Conservation (phyloP, 2,888 invertebrate genomes). For the Mesorhabditis spiculigera region DNA sequence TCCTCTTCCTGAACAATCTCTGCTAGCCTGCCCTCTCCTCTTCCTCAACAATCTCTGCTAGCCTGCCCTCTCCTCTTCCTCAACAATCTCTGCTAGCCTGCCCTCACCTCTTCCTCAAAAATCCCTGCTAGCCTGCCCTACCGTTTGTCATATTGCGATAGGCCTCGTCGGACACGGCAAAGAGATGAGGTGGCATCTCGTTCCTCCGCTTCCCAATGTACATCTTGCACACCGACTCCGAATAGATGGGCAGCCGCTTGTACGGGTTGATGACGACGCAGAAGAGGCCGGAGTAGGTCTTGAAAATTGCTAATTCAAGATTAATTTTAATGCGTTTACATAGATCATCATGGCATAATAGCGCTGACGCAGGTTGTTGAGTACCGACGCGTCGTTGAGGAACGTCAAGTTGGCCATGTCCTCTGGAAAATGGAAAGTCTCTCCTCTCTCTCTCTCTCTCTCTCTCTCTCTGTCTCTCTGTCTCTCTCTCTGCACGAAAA, state of each 20-base stretch:
- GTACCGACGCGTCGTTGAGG: conserved; percentile 96
- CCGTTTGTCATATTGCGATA: conserved; percentile 99
- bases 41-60: no score
- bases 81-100: no score
- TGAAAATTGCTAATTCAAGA: conserved; percentile 7
- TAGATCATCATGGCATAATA: conserved; percentile 66
- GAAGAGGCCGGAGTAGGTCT: conserved; percentile 58
- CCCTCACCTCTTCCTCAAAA: no score
- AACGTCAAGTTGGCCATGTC: conserved; percentile 58
- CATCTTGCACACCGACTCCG: conserved; percentile 53
- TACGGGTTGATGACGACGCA: conserved; percentile 58
- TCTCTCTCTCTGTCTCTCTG: no score
- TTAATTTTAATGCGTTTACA: conserved; percentile 9
- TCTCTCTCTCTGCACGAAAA: no score
- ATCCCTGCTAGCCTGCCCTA: no score
- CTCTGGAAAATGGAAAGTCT: conserved; percentile 19
- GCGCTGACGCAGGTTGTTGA: conserved; percentile 96
- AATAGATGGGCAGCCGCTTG: conserved; percentile 56
- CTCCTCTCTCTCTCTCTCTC: conserved; percentile 60
- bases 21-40: no score
- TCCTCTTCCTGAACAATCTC: no score
- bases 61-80: no score
- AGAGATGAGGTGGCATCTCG: conserved; percentile 81
- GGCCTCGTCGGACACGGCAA: conserved; percentile 92
- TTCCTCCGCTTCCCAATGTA: conserved; percentile 43